Base-by-base conservation (phyloP, 2,888 invertebrate genomes). In the Xanthia togata region DNA sequence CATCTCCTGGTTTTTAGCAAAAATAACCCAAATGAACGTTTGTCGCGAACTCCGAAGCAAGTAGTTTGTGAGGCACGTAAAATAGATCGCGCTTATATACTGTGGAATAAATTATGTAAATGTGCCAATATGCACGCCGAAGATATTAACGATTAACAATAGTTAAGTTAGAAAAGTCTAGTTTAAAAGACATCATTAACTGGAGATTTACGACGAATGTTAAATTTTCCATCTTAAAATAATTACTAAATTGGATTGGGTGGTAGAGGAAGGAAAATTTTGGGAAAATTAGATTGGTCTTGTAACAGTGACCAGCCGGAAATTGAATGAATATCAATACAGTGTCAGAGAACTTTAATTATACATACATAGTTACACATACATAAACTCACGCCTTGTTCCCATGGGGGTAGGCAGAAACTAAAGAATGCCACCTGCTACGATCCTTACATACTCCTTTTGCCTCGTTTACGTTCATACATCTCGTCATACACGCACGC, bases 71-170 rank as follows among this genome's bases (percentile, higher is more conserved):
- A 82, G 60, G 60, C 70, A 77, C 59, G 70, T 68, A 57, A 76
- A 84, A 81, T 69, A 80, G 62, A 60, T 74, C 69, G 81, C 53
- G 86, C 83, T 88, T 89, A 88, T 89, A 89, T 89, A 89, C 79
- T n/a, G 83, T 73, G 65, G 83, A 78, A 86, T 85, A 82, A 75
- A 85, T 82, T 84, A 87, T 85, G 81, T 73, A 63, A 84, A 85
- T 85, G 14, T 38, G 57, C 38, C 38, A 82, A 62, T 83, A 68
- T 77, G 80, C 86, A 83, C 70, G 87, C 69, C 68, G 59, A 83
- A 70, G 74, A 77, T 71, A 78, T 73, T 82, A 55, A 38, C n/a
- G 53, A 79, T 78, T 78, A 62, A 41, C 38, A 59, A 53, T 59
- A 72, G 59, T 59, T 73, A 53, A 76, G 38, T 78, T 20, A 72